Evolutionary conservation across 2,888 invertebrate genomes (phyloP).

Genomic region (Eristalinus aeneus): DNA sequence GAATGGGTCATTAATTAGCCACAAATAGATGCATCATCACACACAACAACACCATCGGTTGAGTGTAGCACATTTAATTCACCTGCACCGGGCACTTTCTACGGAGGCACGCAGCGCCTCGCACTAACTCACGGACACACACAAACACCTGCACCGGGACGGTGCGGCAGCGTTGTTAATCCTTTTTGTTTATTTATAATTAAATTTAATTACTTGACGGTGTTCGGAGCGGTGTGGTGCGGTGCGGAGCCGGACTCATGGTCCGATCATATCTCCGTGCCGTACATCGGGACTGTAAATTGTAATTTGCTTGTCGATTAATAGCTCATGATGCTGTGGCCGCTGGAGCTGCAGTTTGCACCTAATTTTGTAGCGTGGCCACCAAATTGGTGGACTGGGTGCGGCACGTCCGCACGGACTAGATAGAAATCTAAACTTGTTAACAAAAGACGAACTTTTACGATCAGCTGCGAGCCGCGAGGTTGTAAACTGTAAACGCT

Average conservation of each 20-base stretch:
- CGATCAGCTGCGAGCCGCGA: slow-evolving; percentile 25
- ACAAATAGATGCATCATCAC: slow-evolving; percentile 16
- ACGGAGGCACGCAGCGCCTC: slow-evolving; percentile 40
- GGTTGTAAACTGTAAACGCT: slow-evolving; percentile 4
- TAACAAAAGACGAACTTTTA: slow-evolving; percentile 61
- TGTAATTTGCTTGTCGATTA: slow-evolving; percentile 68
- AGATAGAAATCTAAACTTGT: slow-evolving; percentile 66
- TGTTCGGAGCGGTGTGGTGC: slow-evolving; percentile 2
- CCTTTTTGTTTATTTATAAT: slow-evolving; percentile 66
- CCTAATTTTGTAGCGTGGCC: slow-evolving; percentile 45
- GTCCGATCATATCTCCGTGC: slow-evolving; percentile 36
- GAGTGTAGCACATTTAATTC: slow-evolving; percentile 48
- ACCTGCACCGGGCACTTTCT: slow-evolving; percentile 23
- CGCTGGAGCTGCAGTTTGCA: slow-evolving; percentile 50
- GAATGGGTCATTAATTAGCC: slow-evolving; percentile 36
- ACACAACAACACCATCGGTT: slow-evolving; percentile 8
- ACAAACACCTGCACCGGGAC: not conserved
- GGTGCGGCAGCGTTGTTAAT: slow-evolving; percentile 30
- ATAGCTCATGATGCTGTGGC: slow-evolving; percentile 53
- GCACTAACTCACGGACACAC: not conserved
- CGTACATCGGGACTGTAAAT: slow-evolving; percentile 52
- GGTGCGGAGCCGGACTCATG: not conserved
- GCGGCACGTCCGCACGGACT: slow-evolving; percentile 46
- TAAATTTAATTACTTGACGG: slow-evolving; percentile 65
- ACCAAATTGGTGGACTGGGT: slow-evolving; percentile 59